phyloP scores from a whole-genome alignment of 2,888 invertebrate genomes.

The Drosophila paracracens region DNA sequence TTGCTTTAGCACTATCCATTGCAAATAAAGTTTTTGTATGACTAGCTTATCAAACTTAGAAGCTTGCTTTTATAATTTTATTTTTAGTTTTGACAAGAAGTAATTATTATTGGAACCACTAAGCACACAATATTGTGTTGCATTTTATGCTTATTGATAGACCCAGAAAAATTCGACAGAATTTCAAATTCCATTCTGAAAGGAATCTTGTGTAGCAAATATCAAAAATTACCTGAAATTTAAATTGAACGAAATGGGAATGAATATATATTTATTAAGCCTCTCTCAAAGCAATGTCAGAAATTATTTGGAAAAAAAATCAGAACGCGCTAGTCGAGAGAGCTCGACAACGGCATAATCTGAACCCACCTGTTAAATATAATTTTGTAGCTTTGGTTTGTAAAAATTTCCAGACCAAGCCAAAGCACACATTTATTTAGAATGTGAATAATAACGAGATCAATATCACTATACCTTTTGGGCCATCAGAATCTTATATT shows the following conservation, averaged over 20 bases:
- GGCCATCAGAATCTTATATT: background rate
- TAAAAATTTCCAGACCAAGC: background rate
- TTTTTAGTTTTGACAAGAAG: background rate
- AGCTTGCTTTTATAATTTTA: background rate
- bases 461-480: background rate
- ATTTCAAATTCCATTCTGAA: background rate
- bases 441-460: background rate
- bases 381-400: background rate
- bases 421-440: background rate
- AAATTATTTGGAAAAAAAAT: too few relatives aligned
- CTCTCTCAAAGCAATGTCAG: rapidly evolving
- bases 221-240: background rate
- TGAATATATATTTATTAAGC: background rate
- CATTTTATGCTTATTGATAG: too few relatives aligned
- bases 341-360: too few relatives aligned
- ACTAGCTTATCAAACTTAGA: background rate
- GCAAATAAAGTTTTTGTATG: background rate
- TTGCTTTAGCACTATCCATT: background rate
- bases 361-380: rapidly evolving
- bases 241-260: background rate
- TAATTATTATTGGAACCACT: background rate
- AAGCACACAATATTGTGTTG: background rate
- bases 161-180: background rate
- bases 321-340: too few relatives aligned
- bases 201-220: background rate